These are phyloP conservation scores for Diprion similis DNA, from an alignment of 1,140 invertebrate species.

Conservation along the genomic window DNA sequence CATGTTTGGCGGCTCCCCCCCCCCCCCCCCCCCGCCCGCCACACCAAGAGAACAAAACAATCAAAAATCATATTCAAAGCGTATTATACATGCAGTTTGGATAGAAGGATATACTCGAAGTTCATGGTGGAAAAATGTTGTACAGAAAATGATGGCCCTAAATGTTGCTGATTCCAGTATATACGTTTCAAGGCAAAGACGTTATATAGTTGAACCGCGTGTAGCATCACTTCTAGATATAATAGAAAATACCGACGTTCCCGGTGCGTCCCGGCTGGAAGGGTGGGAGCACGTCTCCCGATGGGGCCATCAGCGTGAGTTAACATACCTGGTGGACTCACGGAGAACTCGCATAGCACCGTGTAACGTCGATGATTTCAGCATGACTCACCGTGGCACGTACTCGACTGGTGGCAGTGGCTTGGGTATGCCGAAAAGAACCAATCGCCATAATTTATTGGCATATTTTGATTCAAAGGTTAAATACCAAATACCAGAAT, in stretches of 20 bases:
- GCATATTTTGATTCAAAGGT: not conserved
- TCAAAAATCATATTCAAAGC: too few species aligned
- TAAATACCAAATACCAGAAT: not conserved
- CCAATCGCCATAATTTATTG: conserved; percentile 2
- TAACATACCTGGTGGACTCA: conserved; percentile 52
- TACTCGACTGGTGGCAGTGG: not conserved
- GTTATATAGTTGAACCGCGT: too few species aligned
- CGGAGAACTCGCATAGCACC: not conserved
- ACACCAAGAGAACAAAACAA: too few species aligned
- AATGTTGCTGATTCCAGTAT: too few species aligned
- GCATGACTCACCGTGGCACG: conserved; percentile 9
- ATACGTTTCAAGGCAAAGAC: too few species aligned
- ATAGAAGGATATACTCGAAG: too few species aligned
- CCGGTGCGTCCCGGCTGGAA: not conserved
- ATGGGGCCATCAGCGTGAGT: conserved; percentile 55
- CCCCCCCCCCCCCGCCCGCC: too few species aligned
- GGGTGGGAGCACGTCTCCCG: conserved; percentile 34
- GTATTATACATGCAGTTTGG: too few species aligned
- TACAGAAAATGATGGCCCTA: too few species aligned
- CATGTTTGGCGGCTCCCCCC: too few species aligned
- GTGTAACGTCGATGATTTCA: conserved; percentile 10
- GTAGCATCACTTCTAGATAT: too few species aligned
- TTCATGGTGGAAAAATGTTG: too few species aligned
- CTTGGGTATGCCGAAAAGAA: not conserved
- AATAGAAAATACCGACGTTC: not conserved